Evolutionary conservation across 2,797 vertebrate species (phyloP), one percentile per base, ranked within the genome.

Genomic region (Sebastes vulpes): DNA sequence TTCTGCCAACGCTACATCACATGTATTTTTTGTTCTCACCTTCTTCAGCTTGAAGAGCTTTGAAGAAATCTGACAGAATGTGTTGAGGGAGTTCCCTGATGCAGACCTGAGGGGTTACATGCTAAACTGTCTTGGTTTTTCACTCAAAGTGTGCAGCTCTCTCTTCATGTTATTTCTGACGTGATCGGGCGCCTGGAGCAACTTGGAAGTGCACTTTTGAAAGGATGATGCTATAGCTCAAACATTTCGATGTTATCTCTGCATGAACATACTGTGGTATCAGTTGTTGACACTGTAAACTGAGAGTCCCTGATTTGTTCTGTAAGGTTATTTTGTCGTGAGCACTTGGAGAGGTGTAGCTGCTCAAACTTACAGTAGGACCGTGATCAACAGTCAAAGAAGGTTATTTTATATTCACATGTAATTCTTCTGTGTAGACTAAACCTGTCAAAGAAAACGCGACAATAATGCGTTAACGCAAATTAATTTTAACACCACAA

Each of bases 61-160:
- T 84, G 65, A 85, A 73, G 68, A 84, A 78, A 76, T 35, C 52
- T 82, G 83, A 80, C 77, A 83, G 65, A 57, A 5, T 48, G 65
- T 10, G 71, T 75, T 75, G 57, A 79, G 67, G 79, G 77, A 80
- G 64, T 80, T 38, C 73, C 57, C 65, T 21, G 53, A 58, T 31
- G 65, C 23, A 66, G 14, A 60, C 72, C 72, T 59, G 0, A 77
- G 72, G 66, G 75, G 50, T 59, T 81, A 81, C 35, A 65, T 31
- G 65, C 60, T 80, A 31, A 76, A 67, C 63, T 65, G 58, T 76
- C 58, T 25, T 11, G 32, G 42, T 58, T 61, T 84, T 69, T 70
- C 64, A 48, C 23, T 61, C 53, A 81, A 1, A 23, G 61, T 35
- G 52, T 32, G 58, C 67, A 69, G 42, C 31, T 52, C 52, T 54